phyloP scores from a whole-genome alignment of 2,797 vertebrate species.

The Geotrypetes seraphini region DNA sequence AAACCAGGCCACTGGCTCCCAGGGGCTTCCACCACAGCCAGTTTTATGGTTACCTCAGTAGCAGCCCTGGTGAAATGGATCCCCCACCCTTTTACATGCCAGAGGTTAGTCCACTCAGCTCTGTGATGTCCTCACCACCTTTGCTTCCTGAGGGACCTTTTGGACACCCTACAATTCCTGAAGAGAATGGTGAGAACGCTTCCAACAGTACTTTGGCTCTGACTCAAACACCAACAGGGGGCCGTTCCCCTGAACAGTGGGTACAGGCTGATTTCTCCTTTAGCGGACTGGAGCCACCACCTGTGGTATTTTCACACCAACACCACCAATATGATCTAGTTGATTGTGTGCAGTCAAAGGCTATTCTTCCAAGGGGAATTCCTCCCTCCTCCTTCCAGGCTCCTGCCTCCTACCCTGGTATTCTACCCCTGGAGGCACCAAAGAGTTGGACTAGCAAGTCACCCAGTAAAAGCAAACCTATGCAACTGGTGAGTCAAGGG shows the following conservation, averaged over 20 bases:
- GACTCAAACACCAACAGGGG: slow-evolving; percentile 83
- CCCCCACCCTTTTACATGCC: slow-evolving; percentile 95
- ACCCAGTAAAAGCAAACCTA: slow-evolving; percentile 69
- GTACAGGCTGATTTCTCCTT: slow-evolving; percentile 87
- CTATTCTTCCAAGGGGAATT: slow-evolving; percentile 75
- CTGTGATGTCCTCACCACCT: slow-evolving; percentile 86
- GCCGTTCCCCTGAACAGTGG: slow-evolving; percentile 90
- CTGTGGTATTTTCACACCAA: slow-evolving; percentile 82
- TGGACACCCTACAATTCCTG: slow-evolving; percentile 87
- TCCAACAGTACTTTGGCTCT: slow-evolving; percentile 89
- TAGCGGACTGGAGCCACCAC: slow-evolving; percentile 79
- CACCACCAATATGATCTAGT: slow-evolving; percentile 78
- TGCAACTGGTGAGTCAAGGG: slow-evolving; percentile 96
- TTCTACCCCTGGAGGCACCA: slow-evolving; percentile 90
- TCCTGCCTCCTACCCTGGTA: slow-evolving; percentile 77
- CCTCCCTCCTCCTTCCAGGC: slow-evolving; percentile 70
- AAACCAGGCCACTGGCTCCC: slow-evolving; percentile 76
- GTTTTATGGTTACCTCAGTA: slow-evolving; percentile 89
- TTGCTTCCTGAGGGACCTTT: slow-evolving; percentile 84
- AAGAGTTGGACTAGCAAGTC: slow-evolving; percentile 79
- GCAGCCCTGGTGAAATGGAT: slow-evolving; percentile 74
- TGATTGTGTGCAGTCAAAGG: slow-evolving; percentile 66
- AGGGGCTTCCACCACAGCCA: slow-evolving; percentile 86
- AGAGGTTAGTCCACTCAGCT: slow-evolving; percentile 93
- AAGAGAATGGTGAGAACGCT: slow-evolving; percentile 86